These are phyloP conservation scores for Pseudomyrmex pallidus DNA, from an alignment of 1,140 invertebrate species.

Conservation along the genomic window DNA sequence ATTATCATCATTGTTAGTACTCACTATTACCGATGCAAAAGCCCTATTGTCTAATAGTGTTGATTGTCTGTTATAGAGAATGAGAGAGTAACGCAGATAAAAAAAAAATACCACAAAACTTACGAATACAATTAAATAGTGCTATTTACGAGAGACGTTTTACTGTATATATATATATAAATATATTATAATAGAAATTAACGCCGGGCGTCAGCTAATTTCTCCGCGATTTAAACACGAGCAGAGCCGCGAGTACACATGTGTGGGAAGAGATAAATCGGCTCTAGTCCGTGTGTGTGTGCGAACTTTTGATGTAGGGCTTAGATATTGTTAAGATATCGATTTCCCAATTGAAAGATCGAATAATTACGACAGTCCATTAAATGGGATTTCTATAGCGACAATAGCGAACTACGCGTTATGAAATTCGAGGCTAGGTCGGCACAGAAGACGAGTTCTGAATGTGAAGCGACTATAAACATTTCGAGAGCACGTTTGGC, in stretches of 20 bases:
- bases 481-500: constrained; percentile 14
- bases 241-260: neutral
- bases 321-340: constrained; percentile 65
- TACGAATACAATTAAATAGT: constrained; percentile 54
- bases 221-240: constrained; percentile 22
- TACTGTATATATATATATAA: constrained; percentile 37
- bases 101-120: constrained; percentile 1
- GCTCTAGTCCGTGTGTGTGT: neutral
- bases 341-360: constrained; percentile 63
- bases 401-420: constrained; percentile 76
- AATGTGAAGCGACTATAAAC: constrained; percentile 3
- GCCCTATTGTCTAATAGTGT: constrained; percentile 81
- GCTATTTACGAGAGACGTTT: constrained; percentile 52
- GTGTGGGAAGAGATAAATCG: neutral
- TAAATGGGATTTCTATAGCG: constrained; percentile 77
- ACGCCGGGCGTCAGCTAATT: constrained; percentile 9
- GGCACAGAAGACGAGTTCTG: constrained; percentile 9
- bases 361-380: constrained; percentile 64
- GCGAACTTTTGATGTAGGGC: constrained; percentile 23
- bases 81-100: constrained; percentile 40
- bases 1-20: constrained; percentile 65
- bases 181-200: constrained; percentile 3
- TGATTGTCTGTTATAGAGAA: constrained; percentile 79
- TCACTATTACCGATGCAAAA: constrained; percentile 76
- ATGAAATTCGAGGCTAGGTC: constrained; percentile 25